These are phyloP conservation scores for Synergus laeviventris DNA, from an alignment of 2,888 invertebrate genomes.

Conservation along the genomic window DNA sequence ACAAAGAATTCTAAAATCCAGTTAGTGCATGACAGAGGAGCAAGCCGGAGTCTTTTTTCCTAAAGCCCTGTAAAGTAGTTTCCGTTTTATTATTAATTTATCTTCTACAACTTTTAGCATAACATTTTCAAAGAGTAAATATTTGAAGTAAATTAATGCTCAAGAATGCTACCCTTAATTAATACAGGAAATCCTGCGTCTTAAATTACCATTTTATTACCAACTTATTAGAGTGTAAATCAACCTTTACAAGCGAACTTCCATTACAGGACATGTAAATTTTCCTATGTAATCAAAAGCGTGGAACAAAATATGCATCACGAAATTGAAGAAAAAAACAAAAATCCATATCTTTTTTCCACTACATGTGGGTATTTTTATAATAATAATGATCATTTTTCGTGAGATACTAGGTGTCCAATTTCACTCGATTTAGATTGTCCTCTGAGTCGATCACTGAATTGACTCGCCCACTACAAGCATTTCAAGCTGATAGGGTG, in stretches of 20 bases:
- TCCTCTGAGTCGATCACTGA: constrained; percentile 22
- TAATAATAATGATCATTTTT: constrained; percentile 1
- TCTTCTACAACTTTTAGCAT: background rate
- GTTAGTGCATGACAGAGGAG: constrained; percentile 41
- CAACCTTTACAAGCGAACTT: no score
- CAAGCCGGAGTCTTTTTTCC: constrained; percentile 1
- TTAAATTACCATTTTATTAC: background rate
- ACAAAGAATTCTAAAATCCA: constrained; percentile 53
- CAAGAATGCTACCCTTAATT: background rate
- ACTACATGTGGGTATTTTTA: background rate
- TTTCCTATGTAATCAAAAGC: background rate
- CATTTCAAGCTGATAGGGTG: constrained; percentile 36
- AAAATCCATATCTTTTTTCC: no score
- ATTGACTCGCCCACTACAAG: constrained; percentile 32
- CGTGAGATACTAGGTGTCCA: constrained; percentile 1
- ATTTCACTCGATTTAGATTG: constrained; percentile 30
- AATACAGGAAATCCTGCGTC: background rate
- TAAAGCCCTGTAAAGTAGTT: background rate
- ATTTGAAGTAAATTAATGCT: constrained; percentile 20
- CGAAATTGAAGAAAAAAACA: no score
- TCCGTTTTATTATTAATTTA: constrained; percentile 4
- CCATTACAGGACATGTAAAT: no score
- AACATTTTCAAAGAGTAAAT: constrained; percentile 1
- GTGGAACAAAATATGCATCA: no score
- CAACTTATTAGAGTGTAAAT: no score